A percentile compares a stretch with the other conserved stretches of the same genome.
phyloP scores from a whole-genome alignment of 2,888 invertebrate species.

The Copidosoma aretas region DNA sequence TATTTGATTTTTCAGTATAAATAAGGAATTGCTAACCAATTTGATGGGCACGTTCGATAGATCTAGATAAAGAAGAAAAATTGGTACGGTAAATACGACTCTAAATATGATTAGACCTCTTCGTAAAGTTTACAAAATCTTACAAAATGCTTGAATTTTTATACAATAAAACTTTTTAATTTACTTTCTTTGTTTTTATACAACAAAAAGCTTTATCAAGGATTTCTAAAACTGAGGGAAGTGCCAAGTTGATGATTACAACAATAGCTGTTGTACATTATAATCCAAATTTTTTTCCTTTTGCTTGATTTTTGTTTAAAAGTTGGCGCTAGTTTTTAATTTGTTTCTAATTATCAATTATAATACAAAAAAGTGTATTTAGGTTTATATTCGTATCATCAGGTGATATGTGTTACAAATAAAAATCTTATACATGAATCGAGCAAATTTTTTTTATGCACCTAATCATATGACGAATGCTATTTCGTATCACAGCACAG shows the following conservation, averaged over 20 bases:
- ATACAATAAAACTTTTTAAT: too few relatives aligned
- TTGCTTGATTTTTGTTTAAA: slow-evolving; percentile 29
- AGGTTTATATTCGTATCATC: slow-evolving; percentile 21
- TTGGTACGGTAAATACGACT: too few relatives aligned
- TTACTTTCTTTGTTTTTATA: too few relatives aligned
- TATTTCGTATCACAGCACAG: too few relatives aligned
- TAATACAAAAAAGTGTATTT: slow-evolving; percentile 21
- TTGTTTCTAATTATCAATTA: slow-evolving; percentile 26
- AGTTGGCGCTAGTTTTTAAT: slow-evolving; percentile 26
- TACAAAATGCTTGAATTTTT: too few relatives aligned
- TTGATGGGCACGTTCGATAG: slow-evolving; percentile 3
- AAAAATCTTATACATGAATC: slow-evolving; percentile 5
- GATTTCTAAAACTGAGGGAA: slow-evolving; percentile 31
- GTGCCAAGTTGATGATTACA: slow-evolving; percentile 33
- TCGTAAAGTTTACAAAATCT: too few relatives aligned
- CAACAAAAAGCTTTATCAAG: slow-evolving; percentile 26
- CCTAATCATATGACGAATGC: too few relatives aligned
- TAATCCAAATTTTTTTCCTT: slow-evolving; percentile 35
- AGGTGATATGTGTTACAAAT: slow-evolving; percentile 16
- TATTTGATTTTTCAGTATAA: slow-evolving; percentile 28
- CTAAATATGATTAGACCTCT: too few relatives aligned
- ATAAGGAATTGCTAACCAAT: slow-evolving; percentile 35
- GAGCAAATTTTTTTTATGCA: too few relatives aligned
- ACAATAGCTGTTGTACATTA: slow-evolving; percentile 35
- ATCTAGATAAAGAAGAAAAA: too few relatives aligned